A percentile compares a stretch with the other conserved stretches of the same genome.
Conservation (phyloP, 2,113 vertebrate genomes). For the Sinocyclocheilus rhinocerous region DNA sequence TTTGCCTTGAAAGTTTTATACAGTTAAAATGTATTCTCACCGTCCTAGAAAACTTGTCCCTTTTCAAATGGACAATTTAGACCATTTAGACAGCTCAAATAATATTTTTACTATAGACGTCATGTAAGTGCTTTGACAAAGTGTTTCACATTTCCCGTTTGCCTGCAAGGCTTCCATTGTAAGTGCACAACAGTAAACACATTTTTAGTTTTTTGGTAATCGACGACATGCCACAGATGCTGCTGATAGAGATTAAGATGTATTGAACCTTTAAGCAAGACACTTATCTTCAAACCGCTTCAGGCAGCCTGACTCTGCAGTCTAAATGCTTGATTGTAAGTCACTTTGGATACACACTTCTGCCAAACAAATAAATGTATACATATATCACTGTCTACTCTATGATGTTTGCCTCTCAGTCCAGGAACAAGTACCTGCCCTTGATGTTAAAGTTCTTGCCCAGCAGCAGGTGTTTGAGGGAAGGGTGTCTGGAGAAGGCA, state of each 20-base stretch:
- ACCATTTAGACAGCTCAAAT: not conserved
- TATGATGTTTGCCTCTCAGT: not conserved
- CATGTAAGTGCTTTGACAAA: slow-evolving; percentile 7
- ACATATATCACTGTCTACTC: not conserved
- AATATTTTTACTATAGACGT: not conserved
- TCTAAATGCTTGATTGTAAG: not conserved
- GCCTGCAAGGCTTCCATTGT: not conserved
- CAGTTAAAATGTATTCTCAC: not conserved
- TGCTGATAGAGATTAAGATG: not conserved
- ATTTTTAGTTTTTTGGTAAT: slow-evolving; percentile 5
- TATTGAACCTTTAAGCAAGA: not conserved
- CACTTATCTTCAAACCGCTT: not conserved
- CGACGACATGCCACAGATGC: not conserved
- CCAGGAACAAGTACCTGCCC: slow-evolving; percentile 77
- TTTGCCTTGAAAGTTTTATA: not conserved
- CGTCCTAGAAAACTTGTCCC: not conserved
- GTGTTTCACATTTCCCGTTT: not conserved
- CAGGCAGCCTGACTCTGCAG: not conserved
- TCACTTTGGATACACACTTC: not conserved
- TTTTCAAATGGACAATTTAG: slow-evolving; percentile 3
- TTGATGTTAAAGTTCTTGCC: slow-evolving; percentile 94
- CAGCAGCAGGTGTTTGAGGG: slow-evolving; percentile 86
- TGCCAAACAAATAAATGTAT: not conserved
- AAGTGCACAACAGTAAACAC: not conserved
- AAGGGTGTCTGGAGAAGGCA: slow-evolving; percentile 84